Conservation (phyloP, 2,797 vertebrate species). For the Tapera naevia region DNA sequence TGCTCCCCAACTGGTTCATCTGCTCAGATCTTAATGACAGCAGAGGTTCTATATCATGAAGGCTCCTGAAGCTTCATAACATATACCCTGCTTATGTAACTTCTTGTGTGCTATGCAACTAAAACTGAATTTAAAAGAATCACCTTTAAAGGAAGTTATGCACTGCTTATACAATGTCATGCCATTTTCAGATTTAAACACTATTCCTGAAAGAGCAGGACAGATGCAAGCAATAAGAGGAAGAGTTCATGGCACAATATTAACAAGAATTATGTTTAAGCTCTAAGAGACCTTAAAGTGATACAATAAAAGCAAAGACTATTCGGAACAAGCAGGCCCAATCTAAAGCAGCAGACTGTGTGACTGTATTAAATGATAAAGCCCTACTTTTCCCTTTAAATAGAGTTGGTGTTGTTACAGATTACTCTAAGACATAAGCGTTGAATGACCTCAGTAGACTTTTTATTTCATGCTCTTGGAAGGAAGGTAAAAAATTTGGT, state of each 20-base stretch:
- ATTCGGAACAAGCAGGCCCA: neutral
- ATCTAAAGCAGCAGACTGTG: neutral
- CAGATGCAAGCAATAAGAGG: neutral
- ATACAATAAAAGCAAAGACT: neutral
- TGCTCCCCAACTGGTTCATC: neutral
- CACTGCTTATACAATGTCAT: neutral
- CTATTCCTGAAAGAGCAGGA: neutral
- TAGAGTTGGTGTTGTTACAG: neutral
- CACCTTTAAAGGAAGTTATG: neutral
- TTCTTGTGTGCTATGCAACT: neutral
- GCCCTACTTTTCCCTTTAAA: neutral
- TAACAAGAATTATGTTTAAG: neutral
- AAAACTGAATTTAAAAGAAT: neutral
- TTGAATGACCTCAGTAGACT: neutral
- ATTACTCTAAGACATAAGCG: neutral
- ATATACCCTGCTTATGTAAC: neutral
- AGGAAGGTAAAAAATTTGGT: neutral
- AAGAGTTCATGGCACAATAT: neutral
- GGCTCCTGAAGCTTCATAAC: neutral
- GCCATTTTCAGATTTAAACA: neutral
- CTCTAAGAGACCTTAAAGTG: neutral
- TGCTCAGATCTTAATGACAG: neutral
- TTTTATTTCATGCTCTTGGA: neutral
- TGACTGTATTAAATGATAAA: neutral
- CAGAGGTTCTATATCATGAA: neutral